These are phyloP conservation scores for Drosophila subobscura DNA, from an alignment of 1,140 invertebrate species.

Conservation along the genomic window DNA sequence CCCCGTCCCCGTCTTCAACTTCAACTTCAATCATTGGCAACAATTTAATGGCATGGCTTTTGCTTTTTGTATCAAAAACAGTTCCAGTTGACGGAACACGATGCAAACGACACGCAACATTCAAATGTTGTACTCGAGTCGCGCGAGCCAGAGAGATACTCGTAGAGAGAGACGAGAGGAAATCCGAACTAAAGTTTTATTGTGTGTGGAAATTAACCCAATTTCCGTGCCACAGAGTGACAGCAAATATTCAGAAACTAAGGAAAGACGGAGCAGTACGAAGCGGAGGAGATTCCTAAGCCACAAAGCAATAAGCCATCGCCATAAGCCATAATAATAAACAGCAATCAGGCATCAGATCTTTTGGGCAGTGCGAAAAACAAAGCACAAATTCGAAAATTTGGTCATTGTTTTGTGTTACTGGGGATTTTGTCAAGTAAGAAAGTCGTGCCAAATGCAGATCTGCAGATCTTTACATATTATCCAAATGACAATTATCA, in stretches of 20 bases:
- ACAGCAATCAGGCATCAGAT: conserved; percentile 58
- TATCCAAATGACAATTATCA: conserved; percentile 58
- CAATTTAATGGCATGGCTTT: background rate
- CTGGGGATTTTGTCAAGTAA: conserved; percentile 56
- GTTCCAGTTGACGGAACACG: conserved; percentile 47
- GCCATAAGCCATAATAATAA: conserved; percentile 57
- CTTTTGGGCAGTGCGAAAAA: conserved; percentile 47
- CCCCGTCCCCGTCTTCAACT: conserved; percentile 17
- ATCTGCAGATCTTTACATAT: conserved; percentile 42
- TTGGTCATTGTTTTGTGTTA: conserved; percentile 60
- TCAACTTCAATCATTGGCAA: conserved; percentile 33
- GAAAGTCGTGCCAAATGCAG: conserved; percentile 79
- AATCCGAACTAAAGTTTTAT: conserved; percentile 33
- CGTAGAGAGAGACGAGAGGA: conserved; percentile 22
- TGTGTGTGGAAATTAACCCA: conserved; percentile 45
- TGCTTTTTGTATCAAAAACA: conserved; percentile 23
- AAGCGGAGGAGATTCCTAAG: conserved; percentile 19
- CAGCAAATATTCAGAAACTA: conserved; percentile 21
- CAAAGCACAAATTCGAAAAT: conserved; percentile 23
- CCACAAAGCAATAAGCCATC: background rate
- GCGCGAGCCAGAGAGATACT: background rate
- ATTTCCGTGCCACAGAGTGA: conserved; percentile 51
- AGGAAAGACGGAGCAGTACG: conserved; percentile 2
- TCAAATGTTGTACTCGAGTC: conserved; percentile 16
- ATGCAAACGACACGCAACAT: conserved; percentile 37